Conservation (phyloP, 92 coral and sea anemone genomes). For the Zoanthus gigantus region DNA sequence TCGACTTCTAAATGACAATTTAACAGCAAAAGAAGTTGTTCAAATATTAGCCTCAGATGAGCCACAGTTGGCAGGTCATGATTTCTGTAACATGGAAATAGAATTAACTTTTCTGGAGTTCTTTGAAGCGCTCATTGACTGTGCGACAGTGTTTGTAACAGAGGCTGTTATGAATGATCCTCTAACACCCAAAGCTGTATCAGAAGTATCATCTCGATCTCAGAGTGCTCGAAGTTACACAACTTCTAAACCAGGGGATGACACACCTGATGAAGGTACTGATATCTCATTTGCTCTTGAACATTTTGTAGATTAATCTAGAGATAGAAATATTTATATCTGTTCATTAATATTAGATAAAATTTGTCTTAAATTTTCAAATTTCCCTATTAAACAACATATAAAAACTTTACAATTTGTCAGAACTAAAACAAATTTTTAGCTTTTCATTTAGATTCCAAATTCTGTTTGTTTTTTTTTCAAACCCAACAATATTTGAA, state of each 20-base stretch:
- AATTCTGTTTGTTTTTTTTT: too few species aligned
- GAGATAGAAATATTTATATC: too few species aligned
- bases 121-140: constrained; percentile 88
- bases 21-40: constrained; percentile 87
- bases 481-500: too few species aligned
- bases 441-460: too few species aligned
- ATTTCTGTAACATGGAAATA: constrained; percentile 87
- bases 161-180: constrained; percentile 81
- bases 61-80: constrained; percentile 86
- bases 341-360: too few species aligned
- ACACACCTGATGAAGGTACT: constrained; percentile 87
- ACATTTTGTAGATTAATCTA: background rate
- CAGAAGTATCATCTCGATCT: constrained; percentile 81
- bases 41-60: constrained; percentile 76
- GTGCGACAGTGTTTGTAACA: constrained; percentile 91
- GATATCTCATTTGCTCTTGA: background rate
- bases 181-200: constrained; percentile 74
- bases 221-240: constrained; percentile 87
- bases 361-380: too few species aligned
- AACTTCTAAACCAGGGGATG: constrained; percentile 85
- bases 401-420: too few species aligned
- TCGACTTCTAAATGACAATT: constrained; percentile 73
- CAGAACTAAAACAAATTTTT: too few species aligned
- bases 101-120: constrained; percentile 97
- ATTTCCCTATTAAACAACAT: too few species aligned